Evolutionary conservation across 2,888 invertebrate genomes (phyloP), one percentile per base, ranked within the genome.

Genomic region (Eupithecia centaureata): DNA sequence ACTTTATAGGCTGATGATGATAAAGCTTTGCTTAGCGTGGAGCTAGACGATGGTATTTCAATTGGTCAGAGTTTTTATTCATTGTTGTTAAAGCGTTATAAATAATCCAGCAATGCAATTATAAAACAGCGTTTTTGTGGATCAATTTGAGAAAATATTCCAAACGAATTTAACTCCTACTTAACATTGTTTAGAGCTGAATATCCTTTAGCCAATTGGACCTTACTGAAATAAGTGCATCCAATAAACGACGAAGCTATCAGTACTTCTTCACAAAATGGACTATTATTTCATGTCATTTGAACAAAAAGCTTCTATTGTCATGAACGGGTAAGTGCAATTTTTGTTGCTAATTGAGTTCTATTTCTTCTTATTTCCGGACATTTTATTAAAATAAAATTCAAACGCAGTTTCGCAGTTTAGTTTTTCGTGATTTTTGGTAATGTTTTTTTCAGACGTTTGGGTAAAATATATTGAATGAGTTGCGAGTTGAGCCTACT

Each of bases 241-340:
- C 27, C 27, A 52, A 27, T 27, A 27, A 52, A 52, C 5, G 27
- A 8, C 25, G 5, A 22, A 22, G 52, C 27, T 27, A 52, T 52
- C 25, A 52, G 25, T 25, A 52, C 58, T 51, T 64, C 58, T 51
- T 64, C 27, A 33, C 63, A 58, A 58, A 64, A 51, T 51, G 27
- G 28, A 28, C 32, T 15, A 52, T 25, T 52, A 27, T 47, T 22
- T 47, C 47, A 47, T 47, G 22, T 47, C 3, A 10, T 25, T 27
- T 15, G 27, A 52, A 52, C 52, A 52, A 52, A 52, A 52, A 52
- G 13, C 5, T 27, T 7, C 12, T 47, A 18, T 42, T 42, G 22
- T 47, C 10, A 47, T 22, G 22, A 22, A 22, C 18, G 22, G 22
- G 38, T n/a, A n/a, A 18, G 10, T 42, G 18, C 10, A 10, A 8